These are phyloP conservation scores for Psittacula derbiana DNA, from an alignment of 2,797 vertebrate genomes.

Conservation along the genomic window DNA sequence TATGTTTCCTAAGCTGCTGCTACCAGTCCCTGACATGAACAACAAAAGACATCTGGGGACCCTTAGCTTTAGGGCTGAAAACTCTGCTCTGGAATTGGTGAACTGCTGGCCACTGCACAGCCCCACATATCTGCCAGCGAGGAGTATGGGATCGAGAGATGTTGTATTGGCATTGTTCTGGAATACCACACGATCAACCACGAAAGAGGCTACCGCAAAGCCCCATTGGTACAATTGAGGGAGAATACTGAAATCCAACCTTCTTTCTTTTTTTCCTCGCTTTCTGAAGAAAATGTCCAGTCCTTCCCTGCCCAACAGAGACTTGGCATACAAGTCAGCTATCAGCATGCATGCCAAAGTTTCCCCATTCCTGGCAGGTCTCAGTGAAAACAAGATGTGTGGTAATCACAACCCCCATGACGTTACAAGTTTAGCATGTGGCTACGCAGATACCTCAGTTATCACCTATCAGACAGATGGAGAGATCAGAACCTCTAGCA, in stretches of 20 bases:
- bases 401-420: neutral
- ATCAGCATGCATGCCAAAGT: neutral
- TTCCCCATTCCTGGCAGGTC: neutral
- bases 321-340: neutral
- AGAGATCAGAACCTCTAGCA: neutral
- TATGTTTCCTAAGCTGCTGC: neutral
- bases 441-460: neutral
- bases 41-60: neutral
- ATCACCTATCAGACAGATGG: neutral
- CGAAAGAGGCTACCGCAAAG: neutral
- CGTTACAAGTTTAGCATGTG: neutral
- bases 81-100: rapidly evolving
- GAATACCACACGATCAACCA: rapidly evolving
- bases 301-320: neutral
- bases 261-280: neutral
- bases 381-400: neutral
- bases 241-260: neutral
- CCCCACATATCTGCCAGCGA: neutral
- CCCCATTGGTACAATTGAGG: neutral
- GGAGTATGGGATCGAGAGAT: rapidly evolving
- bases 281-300: neutral
- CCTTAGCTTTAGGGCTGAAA: neutral
- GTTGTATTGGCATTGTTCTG: rapidly evolving
- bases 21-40: neutral
- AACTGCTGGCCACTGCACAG: neutral